phyloP scores from a whole-genome alignment of 2,888 invertebrate genomes.

The Tromatobia lineatoria region DNA sequence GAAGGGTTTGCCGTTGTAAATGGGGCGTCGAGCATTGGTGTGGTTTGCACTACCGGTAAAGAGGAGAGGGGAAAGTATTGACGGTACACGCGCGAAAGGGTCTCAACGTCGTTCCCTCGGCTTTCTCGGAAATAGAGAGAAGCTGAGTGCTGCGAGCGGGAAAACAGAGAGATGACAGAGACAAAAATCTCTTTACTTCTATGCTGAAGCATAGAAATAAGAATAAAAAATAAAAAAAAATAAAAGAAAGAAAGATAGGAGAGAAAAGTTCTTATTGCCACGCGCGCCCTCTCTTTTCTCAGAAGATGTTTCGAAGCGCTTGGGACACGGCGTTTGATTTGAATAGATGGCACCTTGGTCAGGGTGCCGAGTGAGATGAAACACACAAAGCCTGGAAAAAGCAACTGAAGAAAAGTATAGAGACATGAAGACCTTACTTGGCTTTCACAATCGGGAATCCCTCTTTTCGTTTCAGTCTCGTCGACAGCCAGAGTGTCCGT shows the following conservation, averaged over 20 bases:
- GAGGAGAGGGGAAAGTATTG: slow-evolving; percentile 34
- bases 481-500: slow-evolving; percentile 17
- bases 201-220: background rate
- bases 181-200: background rate
- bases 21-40: slow-evolving; percentile 46
- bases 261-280: background rate
- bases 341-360: slow-evolving; percentile 77
- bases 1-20: slow-evolving; percentile 38
- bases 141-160: slow-evolving; percentile 33
- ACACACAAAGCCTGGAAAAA: background rate
- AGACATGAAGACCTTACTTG: slow-evolving; percentile 33
- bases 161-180: slow-evolving; percentile 39
- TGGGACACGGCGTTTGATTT: slow-evolving; percentile 75
- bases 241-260: too few species aligned
- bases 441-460: slow-evolving; percentile 2
- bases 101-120: slow-evolving; percentile 49
- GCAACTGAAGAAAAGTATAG: slow-evolving; percentile 32
- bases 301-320: slow-evolving; percentile 70
- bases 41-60: slow-evolving; percentile 41
- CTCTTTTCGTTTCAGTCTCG: background rate
- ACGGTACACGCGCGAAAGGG: slow-evolving; percentile 48
- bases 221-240: too few species aligned
- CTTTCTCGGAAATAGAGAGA: slow-evolving; percentile 39
- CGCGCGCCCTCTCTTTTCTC: slow-evolving; percentile 27
- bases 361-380: slow-evolving; percentile 6